These are phyloP conservation scores for Triplophysa yarkandensis DNA, from an alignment of 2,797 vertebrate genomes.

Conservation along the genomic window DNA sequence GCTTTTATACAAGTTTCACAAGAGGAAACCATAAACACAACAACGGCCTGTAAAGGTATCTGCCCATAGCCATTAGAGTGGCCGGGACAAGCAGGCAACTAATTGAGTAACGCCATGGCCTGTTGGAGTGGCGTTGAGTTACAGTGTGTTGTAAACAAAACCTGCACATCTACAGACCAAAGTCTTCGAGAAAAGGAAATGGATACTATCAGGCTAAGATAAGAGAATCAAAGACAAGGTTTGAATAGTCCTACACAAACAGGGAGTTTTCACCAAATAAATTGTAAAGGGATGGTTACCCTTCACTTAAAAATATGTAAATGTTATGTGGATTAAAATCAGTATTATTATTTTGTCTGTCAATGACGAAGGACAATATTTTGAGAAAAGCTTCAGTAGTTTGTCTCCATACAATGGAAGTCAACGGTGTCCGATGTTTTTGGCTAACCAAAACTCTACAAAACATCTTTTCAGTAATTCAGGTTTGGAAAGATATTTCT, in stretches of 20 bases:
- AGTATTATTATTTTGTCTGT: too few relatives aligned
- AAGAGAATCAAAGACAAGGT: slow-evolving; percentile 32
- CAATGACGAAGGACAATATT: too few relatives aligned
- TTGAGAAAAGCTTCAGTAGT: too few relatives aligned
- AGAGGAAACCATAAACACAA: slow-evolving; percentile 75
- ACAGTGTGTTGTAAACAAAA: slow-evolving; percentile 49
- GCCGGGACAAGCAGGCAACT: slow-evolving; percentile 56
- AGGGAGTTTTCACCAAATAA: slow-evolving; percentile 13
- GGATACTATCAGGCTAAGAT: slow-evolving; percentile 50
- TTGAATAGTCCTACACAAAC: neutral
- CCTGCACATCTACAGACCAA: slow-evolving; percentile 48
- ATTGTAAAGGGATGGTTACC: neutral
- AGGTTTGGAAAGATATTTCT: too few relatives aligned
- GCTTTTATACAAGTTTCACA: slow-evolving; percentile 64
- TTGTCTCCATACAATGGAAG: too few relatives aligned
- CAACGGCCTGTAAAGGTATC: slow-evolving; percentile 69
- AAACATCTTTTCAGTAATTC: too few relatives aligned
- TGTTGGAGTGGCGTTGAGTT: slow-evolving; percentile 41
- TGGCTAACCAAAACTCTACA: too few relatives aligned
- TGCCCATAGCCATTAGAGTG: slow-evolving; percentile 48
- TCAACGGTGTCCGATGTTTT: too few relatives aligned
- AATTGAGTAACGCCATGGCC: slow-evolving; percentile 59
- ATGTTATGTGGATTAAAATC: neutral
- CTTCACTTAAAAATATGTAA: too few relatives aligned
- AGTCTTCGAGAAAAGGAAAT: slow-evolving; percentile 45